phyloP scores from a whole-genome alignment of 2,888 invertebrate species.

The Rhaphigaster nebulosa region DNA sequence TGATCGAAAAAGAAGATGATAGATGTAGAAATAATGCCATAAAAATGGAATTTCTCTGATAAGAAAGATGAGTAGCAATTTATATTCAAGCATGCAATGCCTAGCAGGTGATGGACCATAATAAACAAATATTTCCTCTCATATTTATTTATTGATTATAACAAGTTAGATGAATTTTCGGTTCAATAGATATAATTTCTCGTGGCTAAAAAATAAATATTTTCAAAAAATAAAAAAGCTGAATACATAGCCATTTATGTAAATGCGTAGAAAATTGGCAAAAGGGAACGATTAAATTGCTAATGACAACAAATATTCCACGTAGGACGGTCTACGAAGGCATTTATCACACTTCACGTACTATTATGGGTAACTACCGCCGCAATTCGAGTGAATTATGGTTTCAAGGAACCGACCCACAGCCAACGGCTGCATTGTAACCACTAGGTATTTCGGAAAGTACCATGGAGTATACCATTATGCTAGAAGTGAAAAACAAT shows the following conservation, averaged over 20 bases:
- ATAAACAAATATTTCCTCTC: no score
- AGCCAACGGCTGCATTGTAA: background rate
- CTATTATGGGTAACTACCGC: background rate
- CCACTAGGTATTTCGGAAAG: background rate
- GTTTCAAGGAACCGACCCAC: background rate
- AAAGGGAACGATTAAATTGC: background rate
- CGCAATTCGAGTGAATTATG: background rate
- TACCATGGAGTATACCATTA: background rate
- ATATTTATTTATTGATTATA: no score
- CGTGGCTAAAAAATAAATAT: no score
- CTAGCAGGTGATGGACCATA: no score
- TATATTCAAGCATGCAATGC: no score
- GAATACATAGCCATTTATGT: background rate
- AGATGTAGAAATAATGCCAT: no score
- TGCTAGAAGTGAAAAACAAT: background rate
- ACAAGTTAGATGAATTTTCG: no score
- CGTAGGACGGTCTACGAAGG: background rate
- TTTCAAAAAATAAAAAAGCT: no score
- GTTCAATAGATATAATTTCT: no score
- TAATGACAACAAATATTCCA: background rate
- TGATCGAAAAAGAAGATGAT: no score
- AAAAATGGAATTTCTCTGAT: no score
- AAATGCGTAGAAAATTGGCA: background rate
- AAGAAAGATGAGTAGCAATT: no score
- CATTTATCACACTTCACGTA: background rate